Evolutionary conservation across 2,888 invertebrate genomes (phyloP).

Genomic region (Sipha maydis): DNA sequence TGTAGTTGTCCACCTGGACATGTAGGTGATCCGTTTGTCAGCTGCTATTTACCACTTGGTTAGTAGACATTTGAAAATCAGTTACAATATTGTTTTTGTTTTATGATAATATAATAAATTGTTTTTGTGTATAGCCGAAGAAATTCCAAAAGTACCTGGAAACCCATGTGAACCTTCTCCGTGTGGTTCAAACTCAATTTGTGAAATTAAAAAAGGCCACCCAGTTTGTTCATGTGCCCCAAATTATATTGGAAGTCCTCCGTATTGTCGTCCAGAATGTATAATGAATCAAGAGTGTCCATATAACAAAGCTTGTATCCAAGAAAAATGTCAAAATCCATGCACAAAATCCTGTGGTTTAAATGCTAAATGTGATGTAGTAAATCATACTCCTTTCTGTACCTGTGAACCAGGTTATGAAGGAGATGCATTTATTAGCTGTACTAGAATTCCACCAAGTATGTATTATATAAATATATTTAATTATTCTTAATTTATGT

Average conservation of each 20-base stretch:
- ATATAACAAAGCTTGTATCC: conserved; percentile 80
- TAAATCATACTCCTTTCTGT: conserved; percentile 84
- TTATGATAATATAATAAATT: conserved; percentile 19
- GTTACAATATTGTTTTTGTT: background rate
- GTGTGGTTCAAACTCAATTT: conserved; percentile 85
- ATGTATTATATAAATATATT: conserved; percentile 42
- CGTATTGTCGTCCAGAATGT: conserved; percentile 85
- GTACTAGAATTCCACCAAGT: conserved; percentile 72
- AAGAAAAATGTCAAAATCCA: conserved; percentile 85
- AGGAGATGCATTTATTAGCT: conserved; percentile 87
- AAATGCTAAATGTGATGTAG: conserved; percentile 82
- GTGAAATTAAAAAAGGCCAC: conserved; percentile 81
- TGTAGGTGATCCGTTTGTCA: conserved; percentile 84
- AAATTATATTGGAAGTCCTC: conserved; percentile 83
- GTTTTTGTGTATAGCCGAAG: conserved; percentile 65
- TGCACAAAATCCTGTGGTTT: conserved; percentile 81
- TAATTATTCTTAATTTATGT: background rate
- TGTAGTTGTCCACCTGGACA: conserved; percentile 81
- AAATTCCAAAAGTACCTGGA: conserved; percentile 66
- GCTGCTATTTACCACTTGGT: conserved; percentile 70
- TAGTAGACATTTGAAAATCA: conserved; percentile 9
- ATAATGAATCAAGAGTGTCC: conserved; percentile 85
- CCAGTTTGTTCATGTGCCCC: conserved; percentile 70
- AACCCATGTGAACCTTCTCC: conserved; percentile 71
- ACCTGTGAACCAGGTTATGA: conserved; percentile 80